Conservation (phyloP, 2,797 vertebrate genomes). For the Sebastiscus tertius region DNA sequence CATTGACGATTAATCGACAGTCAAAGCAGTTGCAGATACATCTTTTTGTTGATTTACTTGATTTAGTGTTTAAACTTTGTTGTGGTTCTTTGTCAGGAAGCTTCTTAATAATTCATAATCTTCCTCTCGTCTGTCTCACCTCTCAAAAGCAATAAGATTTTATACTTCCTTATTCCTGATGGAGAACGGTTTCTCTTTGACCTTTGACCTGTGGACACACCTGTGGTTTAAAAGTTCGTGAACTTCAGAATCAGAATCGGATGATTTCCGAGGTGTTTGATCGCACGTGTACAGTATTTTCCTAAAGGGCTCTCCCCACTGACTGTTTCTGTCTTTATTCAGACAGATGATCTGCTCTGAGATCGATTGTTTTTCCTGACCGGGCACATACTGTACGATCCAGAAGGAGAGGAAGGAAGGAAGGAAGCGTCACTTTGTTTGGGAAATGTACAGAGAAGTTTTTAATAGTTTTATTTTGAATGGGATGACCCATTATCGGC, state of each 20-base stretch:
- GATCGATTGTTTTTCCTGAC: conserved; percentile 17
- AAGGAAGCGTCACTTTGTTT: conserved; percentile 5
- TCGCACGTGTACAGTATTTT: not conserved
- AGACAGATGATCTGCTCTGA: not conserved
- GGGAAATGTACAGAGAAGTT: conserved; percentile 15
- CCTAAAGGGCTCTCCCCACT: conserved; percentile 50
- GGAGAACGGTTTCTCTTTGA: not conserved
- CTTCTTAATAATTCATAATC: not conserved
- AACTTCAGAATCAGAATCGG: not conserved
- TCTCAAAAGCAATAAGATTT: conserved; percentile 47
- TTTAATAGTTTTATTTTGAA: not conserved
- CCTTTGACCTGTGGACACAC: not conserved
- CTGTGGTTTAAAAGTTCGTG: not conserved
- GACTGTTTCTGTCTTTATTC: not conserved
- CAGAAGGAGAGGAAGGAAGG: not conserved
- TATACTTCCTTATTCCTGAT: not conserved
- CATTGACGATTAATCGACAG: not conserved
- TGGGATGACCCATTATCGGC: not conserved
- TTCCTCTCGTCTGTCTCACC: not conserved
- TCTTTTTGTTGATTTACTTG: not conserved
- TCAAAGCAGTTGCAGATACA: not conserved
- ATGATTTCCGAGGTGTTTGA: not conserved
- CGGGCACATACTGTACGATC: conserved; percentile 45
- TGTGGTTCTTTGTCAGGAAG: conserved; percentile 34
- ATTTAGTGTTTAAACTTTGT: not conserved